Base-by-base conservation (phyloP, 2,888 invertebrate species). In the Eristalis arbustorum region DNA sequence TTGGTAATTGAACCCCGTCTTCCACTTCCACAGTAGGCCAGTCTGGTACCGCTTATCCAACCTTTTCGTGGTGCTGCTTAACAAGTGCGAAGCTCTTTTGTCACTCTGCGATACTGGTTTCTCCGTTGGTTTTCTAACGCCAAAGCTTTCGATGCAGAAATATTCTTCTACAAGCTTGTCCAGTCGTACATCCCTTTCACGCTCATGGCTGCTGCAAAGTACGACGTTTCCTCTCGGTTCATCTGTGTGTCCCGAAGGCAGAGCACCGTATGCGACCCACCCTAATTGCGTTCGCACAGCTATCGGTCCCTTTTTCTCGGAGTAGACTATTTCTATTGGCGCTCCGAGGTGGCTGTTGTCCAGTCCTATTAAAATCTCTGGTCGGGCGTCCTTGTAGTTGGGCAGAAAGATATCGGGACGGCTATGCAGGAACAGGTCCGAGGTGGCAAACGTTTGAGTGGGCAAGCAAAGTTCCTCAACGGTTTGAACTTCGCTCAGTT, bases 211-310 rank as follows among this genome's bases (percentile, higher is more conserved):
- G 34, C 40, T 62, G 61, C 37, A 57, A 13, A 61, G 61, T 56
- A 73, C 49, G 25, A 69, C 10, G 14, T 34, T 59, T 64, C 40
- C 23, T 22, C 40, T 40, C 37, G 23, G 14, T n/a, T 66, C 67
- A 11, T 25, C 37, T 31, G 61, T 49, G 31, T 74, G 49, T 22
- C 61, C 34, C 68, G 14, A 57, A 8, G 57, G 28, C 18, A 37
- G 8, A 34, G 13, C 34, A 6, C 67, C 72, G 22, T 81, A 64
- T 13, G 67, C 34, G 14, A 67, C 42, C 88, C 88, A 88, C 14
- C 87, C 87, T 23, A 88, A 40, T 40, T 66, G 71, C 22, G 75
- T 84, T 42, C 78, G 81, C 14, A 84, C 73, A 25, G 83, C 77
- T n/a, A 88, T 84, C 18, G 76, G 87, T 71, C 80, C 71, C 10